Conservation (phyloP, 2,888 invertebrate species). For the Aplocera efformata region DNA sequence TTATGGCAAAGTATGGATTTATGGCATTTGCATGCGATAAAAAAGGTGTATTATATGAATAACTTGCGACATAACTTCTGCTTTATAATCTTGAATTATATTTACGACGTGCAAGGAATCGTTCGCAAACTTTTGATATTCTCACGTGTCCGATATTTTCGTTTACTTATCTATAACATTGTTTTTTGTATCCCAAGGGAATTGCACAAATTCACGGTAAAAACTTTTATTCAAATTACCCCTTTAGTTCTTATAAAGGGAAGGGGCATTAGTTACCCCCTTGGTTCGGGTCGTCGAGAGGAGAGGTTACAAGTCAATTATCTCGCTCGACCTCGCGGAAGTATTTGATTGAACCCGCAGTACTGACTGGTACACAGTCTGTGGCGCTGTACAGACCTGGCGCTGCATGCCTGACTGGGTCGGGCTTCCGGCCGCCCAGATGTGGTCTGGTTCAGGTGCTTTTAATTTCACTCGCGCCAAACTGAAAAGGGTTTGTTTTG, state of each 20-base stretch:
- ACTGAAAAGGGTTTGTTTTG: no score
- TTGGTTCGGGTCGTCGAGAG: neutral
- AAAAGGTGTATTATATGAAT: constrained; percentile 18
- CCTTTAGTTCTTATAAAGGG: constrained; percentile 9
- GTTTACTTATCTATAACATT: neutral
- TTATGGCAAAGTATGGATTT: constrained; percentile 23
- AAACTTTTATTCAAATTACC: constrained; percentile 12
- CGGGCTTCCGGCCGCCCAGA: neutral
- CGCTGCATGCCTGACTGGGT: neutral
- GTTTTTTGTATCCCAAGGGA: constrained; percentile 8
- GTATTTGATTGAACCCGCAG: constrained; percentile 21
- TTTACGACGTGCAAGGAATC: neutral
- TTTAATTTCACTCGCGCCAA: constrained; percentile 6
- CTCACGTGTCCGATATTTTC: neutral
- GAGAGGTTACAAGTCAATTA: constrained; percentile 29
- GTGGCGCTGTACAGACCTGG: neutral
- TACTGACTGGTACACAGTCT: neutral
- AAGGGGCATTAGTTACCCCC: constrained; percentile 15
- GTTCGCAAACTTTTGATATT: neutral
- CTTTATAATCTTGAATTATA: constrained; percentile 7
- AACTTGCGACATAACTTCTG: constrained; percentile 10
- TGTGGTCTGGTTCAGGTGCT: neutral
- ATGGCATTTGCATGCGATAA: constrained; percentile 20
- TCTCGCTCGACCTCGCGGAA: constrained; percentile 23
- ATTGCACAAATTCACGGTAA: constrained; percentile 7